A percentile compares a stretch with the other conserved stretches of the same genome.
Evolutionary conservation across 1,140 invertebrate species (phyloP).

Genomic region (Drosophila setifemur): DNA sequence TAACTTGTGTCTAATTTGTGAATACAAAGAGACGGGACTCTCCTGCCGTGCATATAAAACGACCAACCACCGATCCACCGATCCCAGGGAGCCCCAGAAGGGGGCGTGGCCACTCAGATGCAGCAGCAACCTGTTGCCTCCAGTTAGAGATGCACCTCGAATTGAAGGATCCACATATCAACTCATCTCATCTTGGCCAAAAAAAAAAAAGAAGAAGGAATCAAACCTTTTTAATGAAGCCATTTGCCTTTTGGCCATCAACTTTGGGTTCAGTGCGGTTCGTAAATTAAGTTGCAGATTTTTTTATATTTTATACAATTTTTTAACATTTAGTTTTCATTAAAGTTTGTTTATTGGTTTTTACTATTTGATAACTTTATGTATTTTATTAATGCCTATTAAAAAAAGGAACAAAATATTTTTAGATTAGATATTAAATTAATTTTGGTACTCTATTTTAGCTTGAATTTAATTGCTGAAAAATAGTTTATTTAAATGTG

Average conservation of each 20-base stretch:
- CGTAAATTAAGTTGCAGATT: too few relatives aligned
- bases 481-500: too few relatives aligned
- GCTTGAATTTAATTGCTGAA: too few relatives aligned
- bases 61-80: not conserved
- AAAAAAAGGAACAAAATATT: too few relatives aligned
- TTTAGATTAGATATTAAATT: too few relatives aligned
- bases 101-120: constrained; percentile 18
- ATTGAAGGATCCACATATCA: constrained; percentile 4
- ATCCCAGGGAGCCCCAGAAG: constrained; percentile 6
- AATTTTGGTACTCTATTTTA: too few relatives aligned
- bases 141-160: constrained; percentile 14
- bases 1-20: constrained; percentile 68
- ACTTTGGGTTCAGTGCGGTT: constrained; percentile 13
- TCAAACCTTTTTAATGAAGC: constrained; percentile 68
- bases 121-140: constrained; percentile 64
- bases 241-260: constrained; percentile 53
- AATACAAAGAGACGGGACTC: constrained; percentile 52
- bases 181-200: not conserved
- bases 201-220: constrained; percentile 42
- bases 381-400: not conserved
- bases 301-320: constrained; percentile 1
- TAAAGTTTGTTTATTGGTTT: too few relatives aligned
- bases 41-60: constrained; percentile 38
- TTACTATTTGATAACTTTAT: too few relatives aligned
- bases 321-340: not conserved